A percentile compares a stretch with the other conserved stretches of the same genome.
These are phyloP conservation scores for Rhynchotus rufescens DNA, from an alignment of 2,797 vertebrate species.

Conservation along the genomic window DNA sequence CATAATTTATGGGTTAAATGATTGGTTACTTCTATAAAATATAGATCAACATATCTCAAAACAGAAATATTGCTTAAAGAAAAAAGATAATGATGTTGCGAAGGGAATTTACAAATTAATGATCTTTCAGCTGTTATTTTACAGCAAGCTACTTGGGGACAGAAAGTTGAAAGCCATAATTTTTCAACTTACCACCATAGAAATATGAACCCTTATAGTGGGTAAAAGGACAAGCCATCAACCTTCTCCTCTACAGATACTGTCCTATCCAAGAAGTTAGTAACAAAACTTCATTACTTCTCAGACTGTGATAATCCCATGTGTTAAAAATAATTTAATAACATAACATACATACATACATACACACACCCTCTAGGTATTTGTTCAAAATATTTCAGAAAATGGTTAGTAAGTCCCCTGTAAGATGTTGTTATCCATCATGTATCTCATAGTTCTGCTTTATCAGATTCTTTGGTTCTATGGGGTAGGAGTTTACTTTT, in stretches of 20 bases:
- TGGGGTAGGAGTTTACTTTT: neutral
- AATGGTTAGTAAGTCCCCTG: neutral
- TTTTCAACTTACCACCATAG: neutral
- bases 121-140: neutral
- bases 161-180: neutral
- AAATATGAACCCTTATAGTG: neutral
- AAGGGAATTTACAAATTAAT: neutral
- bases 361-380: neutral
- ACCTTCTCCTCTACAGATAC: neutral
- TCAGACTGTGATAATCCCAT: neutral
- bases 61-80: neutral
- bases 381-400: neutral
- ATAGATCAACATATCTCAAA: neutral
- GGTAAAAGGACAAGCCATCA: neutral
- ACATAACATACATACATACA: fast-evolving
- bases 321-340: neutral
- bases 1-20: neutral
- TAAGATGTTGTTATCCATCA: neutral
- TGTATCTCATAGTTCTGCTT: neutral
- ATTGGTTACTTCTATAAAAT: neutral
- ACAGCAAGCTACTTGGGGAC: neutral
- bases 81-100: neutral
- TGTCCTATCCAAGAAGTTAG: neutral
- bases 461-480: neutral
- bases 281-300: neutral